Base-by-base conservation (phyloP, 2,888 invertebrate species). In the Boloria euphrosyne region DNA sequence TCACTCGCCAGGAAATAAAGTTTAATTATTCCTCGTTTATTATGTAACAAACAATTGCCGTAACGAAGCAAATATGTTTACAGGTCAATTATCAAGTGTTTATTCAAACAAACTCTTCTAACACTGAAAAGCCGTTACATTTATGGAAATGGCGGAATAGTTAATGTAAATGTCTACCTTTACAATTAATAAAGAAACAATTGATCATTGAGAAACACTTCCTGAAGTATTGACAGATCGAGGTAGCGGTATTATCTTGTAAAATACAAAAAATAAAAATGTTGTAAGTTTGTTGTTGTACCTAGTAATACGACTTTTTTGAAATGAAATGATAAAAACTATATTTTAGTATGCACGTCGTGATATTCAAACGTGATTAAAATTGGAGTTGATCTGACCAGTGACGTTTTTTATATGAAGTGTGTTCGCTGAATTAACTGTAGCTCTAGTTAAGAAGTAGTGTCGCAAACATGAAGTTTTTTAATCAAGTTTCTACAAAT, bases 41-140 rank as follows among this genome's bases (percentile, higher is more conserved):
- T 58, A 58, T 51, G 31, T 31, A 27, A 57, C 17, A 51, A 50
- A 51, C 51, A 31, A 58, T 46, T 58, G 51, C 64, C 46, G 17
- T 58, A 51, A 51, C 51, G 51, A 52, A 64, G 59, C 59, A 38
- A 57, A 64, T 46, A 57, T 64, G 51, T 64, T 58, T 64, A 58
- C 64, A 58, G 31, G 58, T 64, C 31, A 64, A 64, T 58, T 58
- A 52, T 64, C 64, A 51, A 51, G 58, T 51, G 44, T 47, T 58
- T 46, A 58, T 64, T 58, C 46, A 27, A 58, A 52, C 18, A 14
- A 43, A 51, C 38, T 62, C 51, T 50, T 59, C 31, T 51, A 46
- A 46, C 44, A 57, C n/a, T 46, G 51, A 47, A 62, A 53, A 51
- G 27, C 14, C 14, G 44, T 49, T 51, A 59, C 51, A 46, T 58